Conservation (phyloP, 2,888 invertebrate genomes). For the Hydroisotoma schaefferi region DNA sequence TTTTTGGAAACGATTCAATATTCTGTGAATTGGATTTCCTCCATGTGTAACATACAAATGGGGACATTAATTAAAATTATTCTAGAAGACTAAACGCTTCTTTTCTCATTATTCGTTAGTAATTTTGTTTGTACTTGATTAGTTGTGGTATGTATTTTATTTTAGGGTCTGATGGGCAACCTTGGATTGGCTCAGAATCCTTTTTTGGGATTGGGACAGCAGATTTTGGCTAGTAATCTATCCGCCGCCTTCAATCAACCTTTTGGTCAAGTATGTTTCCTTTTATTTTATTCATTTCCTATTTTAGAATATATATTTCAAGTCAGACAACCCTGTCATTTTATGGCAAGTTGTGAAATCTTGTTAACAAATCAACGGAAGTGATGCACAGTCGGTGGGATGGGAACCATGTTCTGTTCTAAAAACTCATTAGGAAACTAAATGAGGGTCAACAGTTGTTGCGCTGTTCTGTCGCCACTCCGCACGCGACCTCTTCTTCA, state of each 20-base stretch:
- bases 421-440: no score
- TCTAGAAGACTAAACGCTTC: background rate
- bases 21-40: slow-evolving; percentile 9
- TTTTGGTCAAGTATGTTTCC: slow-evolving; percentile 37
- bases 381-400: no score
- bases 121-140: slow-evolving; percentile 3
- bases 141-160: no score
- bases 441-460: no score
- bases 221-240: slow-evolving; percentile 36
- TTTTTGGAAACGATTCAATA: slow-evolving; percentile 10
- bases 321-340: background rate
- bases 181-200: slow-evolving; percentile 38
- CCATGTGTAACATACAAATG: slow-evolving; percentile 7
- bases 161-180: slow-evolving; percentile 43
- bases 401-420: no score
- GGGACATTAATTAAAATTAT: background rate
- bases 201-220: slow-evolving; percentile 34
- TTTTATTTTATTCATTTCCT: background rate
- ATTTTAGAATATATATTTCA: background rate
- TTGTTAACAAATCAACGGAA: no score
- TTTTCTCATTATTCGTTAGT: background rate
- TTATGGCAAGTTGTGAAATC: no score
- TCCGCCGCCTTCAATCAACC: slow-evolving; percentile 41
- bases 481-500: no score
- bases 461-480: no score